phyloP scores from a whole-genome alignment of 2,797 vertebrate species.

The Microctenopoma stevenorrisi region DNA sequence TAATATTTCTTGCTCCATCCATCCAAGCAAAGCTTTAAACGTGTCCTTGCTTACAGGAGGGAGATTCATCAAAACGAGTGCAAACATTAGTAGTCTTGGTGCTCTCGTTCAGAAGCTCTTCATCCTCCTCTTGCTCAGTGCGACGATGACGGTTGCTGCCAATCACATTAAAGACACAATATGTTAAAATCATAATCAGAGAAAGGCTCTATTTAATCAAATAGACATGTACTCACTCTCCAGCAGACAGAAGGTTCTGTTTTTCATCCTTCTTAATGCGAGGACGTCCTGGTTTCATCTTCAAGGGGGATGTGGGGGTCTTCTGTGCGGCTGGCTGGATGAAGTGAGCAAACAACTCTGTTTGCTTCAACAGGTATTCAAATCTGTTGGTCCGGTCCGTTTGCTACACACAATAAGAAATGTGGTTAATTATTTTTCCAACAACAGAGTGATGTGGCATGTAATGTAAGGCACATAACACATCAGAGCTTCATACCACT shows the following conservation, averaged over 20 bases:
- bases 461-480: background rate
- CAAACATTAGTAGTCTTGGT: constrained; percentile 96
- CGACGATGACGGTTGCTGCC: constrained; percentile 94
- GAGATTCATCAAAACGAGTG: constrained; percentile 96
- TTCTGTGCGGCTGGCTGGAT: constrained; percentile 99
- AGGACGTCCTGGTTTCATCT: constrained; percentile 98
- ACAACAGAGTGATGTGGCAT: background rate
- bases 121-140: constrained; percentile 98
- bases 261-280: constrained; percentile 98
- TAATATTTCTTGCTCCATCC: background rate
- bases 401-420: constrained; percentile 82
- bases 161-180: background rate
- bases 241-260: constrained; percentile 94
- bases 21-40: background rate
- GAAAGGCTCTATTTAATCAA: background rate
- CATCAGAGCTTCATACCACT: constrained; percentile 86
- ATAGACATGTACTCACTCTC: constrained; percentile 89
- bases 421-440: background rate
- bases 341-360: constrained; percentile 98
- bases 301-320: constrained; percentile 97
- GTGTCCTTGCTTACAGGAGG: constrained; percentile 87
- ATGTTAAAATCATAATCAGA: background rate
- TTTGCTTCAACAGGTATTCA: constrained; percentile 98
- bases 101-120: constrained; percentile 95
- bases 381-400: constrained; percentile 98